phyloP scores from a whole-genome alignment of 1,140 invertebrate species.

The Mya arenaria region DNA sequence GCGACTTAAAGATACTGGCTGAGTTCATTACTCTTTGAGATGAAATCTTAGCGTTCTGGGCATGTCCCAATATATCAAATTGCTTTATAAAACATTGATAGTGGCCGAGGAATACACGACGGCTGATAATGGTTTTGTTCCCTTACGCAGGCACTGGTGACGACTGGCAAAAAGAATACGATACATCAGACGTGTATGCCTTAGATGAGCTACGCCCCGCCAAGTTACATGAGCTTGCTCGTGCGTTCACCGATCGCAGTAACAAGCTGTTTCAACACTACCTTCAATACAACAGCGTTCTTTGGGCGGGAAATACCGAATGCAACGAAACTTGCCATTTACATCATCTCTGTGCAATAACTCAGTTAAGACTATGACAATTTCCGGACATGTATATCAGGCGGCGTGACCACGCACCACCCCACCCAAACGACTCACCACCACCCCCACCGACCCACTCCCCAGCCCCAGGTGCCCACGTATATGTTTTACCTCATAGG shows the following conservation, averaged over 20 bases:
- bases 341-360: constrained; percentile 92
- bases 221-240: constrained; percentile 88
- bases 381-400: constrained; percentile 76
- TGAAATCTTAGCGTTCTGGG: too few species aligned
- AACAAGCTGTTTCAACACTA: constrained; percentile 85
- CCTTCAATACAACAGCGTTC: constrained; percentile 88
- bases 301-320: constrained; percentile 74
- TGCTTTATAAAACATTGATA: too few species aligned
- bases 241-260: constrained; percentile 86
- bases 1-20: too few species aligned
- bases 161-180: constrained; percentile 90
- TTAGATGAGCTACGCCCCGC: constrained; percentile 88
- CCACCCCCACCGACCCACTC: not conserved
- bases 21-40: too few species aligned
- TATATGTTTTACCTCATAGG: constrained; percentile 62
- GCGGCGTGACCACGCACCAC: not conserved
- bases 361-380: constrained; percentile 88
- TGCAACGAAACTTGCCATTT: constrained; percentile 88
- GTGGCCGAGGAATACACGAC: too few species aligned
- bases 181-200: constrained; percentile 87
- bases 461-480: constrained; percentile 9
- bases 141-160: constrained; percentile 81
- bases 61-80: too few species aligned
- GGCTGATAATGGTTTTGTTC: too few species aligned
- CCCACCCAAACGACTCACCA: not conserved